Percentiles rank a stretch among this genome's conserved stretches.
Evolutionary conservation across 2,888 invertebrate species (phyloP).

Genomic region (Heliconius hortense): DNA sequence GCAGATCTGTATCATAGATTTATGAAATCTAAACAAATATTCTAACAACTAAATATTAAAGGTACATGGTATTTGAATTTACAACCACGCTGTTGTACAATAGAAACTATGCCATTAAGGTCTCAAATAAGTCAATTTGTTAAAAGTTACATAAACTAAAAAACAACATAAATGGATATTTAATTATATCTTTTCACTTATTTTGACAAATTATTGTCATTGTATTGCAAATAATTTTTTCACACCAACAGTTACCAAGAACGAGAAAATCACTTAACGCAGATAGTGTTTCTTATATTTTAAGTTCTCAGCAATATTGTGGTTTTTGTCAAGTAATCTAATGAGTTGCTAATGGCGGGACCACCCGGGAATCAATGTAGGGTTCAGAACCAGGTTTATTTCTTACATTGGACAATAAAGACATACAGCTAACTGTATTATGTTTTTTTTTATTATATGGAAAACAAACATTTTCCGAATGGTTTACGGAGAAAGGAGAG

Average conservation of each 20-base stretch:
- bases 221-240: constrained; percentile 21
- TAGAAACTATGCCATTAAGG: background rate
- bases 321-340: constrained; percentile 46
- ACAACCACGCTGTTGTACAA: background rate
- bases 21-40: no score
- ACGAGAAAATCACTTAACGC: constrained; percentile 33
- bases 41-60: no score
- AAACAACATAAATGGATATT: background rate
- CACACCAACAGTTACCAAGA: constrained; percentile 9
- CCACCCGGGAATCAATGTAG: constrained; percentile 56
- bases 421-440: background rate
- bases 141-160: constrained; percentile 8
- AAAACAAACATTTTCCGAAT: no score
- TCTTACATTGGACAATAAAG: constrained; percentile 14
- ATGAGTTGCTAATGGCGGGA: constrained; percentile 57
- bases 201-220: background rate
- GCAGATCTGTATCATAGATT: no score
- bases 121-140: background rate
- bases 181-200: background rate
- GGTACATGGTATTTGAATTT: background rate
- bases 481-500: background rate
- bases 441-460: no score
- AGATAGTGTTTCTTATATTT: constrained; percentile 34
- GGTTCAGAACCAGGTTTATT: constrained; percentile 26
- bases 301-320: constrained; percentile 37